Evolutionary conservation across 1,140 invertebrate species (phyloP).

Genomic region (Pseudomyrmex gracilis): DNA sequence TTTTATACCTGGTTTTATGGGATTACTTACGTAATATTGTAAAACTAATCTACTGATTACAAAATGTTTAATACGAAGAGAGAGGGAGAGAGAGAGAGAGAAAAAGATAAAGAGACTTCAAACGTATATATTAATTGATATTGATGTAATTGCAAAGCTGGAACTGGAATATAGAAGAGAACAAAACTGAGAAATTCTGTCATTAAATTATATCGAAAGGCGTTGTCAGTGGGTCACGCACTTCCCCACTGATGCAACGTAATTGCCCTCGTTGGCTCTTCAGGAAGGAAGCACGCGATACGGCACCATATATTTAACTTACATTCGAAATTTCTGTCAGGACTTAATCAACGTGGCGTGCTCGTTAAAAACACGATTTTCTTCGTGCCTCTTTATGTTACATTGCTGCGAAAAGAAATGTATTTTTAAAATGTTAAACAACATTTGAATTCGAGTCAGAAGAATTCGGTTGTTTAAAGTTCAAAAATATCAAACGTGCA

Average conservation of each 20-base stretch:
- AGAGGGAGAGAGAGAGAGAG: no score
- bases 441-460: no score
- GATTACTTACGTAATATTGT: neutral
- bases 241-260: constrained; percentile 35
- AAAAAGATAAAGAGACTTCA: neutral
- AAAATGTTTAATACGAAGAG: no score
- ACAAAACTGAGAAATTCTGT: constrained; percentile 29
- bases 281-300: constrained; percentile 40
- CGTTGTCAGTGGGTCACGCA: constrained; percentile 48
- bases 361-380: constrained; percentile 15
- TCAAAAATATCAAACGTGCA: no score
- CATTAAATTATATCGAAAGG: constrained; percentile 54
- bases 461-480: no score
- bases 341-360: constrained; percentile 17
- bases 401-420: no score
- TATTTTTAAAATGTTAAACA: no score
- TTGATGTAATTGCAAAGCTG: constrained; percentile 10
- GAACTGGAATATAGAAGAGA: constrained; percentile 15
- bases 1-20: neutral
- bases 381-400: neutral
- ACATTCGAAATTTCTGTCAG: constrained; percentile 42
- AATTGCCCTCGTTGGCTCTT: constrained; percentile 38
- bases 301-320: constrained; percentile 44
- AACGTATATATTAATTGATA: constrained; percentile 11
- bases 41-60: no score